These are phyloP conservation scores for Drosophila siamana DNA, from an alignment of 2,888 invertebrate genomes.

Conservation along the genomic window DNA sequence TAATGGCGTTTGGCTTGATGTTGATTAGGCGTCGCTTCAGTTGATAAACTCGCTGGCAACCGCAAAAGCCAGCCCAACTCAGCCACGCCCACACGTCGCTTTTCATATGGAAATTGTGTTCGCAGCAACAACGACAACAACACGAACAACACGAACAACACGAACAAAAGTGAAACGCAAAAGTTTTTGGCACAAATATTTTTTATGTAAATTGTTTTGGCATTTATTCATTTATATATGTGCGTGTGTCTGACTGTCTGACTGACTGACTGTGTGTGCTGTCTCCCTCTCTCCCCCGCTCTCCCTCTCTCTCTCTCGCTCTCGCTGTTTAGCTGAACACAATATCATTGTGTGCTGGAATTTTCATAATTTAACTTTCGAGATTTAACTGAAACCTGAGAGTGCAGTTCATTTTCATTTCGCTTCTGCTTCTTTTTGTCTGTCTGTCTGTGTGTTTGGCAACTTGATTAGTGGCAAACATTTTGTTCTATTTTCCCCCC, in stretches of 20 bases:
- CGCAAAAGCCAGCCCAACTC: slow-evolving; percentile 37
- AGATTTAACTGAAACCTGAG: slow-evolving; percentile 47
- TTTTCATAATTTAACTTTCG: slow-evolving; percentile 73
- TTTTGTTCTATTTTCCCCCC: slow-evolving; percentile 3
- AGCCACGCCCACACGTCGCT: slow-evolving; percentile 44
- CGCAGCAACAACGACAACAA: slow-evolving; percentile 19
- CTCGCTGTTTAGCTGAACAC: no score
- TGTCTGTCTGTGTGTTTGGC: no score
- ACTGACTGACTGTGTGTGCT: slow-evolving; percentile 15
- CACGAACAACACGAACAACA: slow-evolving; percentile 27
- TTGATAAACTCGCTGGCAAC: slow-evolving; percentile 70
- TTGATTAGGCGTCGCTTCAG: slow-evolving; percentile 77
- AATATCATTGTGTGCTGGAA: slow-evolving; percentile 53
- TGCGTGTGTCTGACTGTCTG: not conserved
- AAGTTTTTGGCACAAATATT: slow-evolving; percentile 77
- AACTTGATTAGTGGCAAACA: slow-evolving; percentile 66
- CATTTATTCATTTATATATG: slow-evolving; percentile 69
- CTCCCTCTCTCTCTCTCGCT: not conserved
- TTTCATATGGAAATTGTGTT: slow-evolving; percentile 73
- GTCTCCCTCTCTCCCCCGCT: slow-evolving; percentile 10
- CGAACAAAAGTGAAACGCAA: slow-evolving; percentile 51
- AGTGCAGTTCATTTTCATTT: slow-evolving; percentile 56
- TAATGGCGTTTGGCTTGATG: slow-evolving; percentile 68
- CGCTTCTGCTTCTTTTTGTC: not conserved
- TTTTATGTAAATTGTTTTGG: slow-evolving; percentile 78